Base-by-base conservation (phyloP, 1,140 invertebrate species). In the Drosophila sproati region DNA sequence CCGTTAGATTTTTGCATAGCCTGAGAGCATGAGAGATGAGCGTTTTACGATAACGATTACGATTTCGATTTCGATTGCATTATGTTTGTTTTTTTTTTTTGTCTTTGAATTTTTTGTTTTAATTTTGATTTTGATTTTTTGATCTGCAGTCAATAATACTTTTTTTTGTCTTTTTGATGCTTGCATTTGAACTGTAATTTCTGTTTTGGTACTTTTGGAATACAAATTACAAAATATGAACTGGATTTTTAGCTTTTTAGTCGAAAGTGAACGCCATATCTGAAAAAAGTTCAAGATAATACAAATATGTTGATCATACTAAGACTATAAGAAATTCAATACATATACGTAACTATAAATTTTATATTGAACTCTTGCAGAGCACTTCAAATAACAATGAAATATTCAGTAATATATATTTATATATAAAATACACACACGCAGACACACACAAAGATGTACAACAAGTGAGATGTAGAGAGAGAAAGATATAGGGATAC, bases 191-290 rank as follows among this genome's bases (percentile, higher is more conserved):
- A 73, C 62, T 75, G 68, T 75, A 68, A 78, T 78, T 66, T 81
- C 74, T 71, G 74, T 74, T 69, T 77, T 52, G 55, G 54, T 73
- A 68, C 67, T 73, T 39, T 76, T 67, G 43, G 54, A 67, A 57
- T 72, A 74, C 62, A 87, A 87, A 88, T 87, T 88, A 87, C 80
- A 88, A 87, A 88, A 82, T 81, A 61, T 87, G 32, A 75, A 71
- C 66, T 82, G 77, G 54, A 59, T 78, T 63, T 77, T 61, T 63
- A 20, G 20, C 20, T 12, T 62, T 60, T 91, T 92, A 92, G 85
- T 92, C 91, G 89, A 92, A 92, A 92, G 88, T 92, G 91, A 92
- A 92, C 88, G 91, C 91, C 91, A 92, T 90, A 92, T 92, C 91
- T 92, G 91, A 92, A 92, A 92, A 92, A 81, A 91, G 77, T 82